Evolutionary conservation across 2,888 invertebrate genomes (phyloP), one percentile per base, ranked within the genome.

Genomic region (Darwinula stevensoni): DNA sequence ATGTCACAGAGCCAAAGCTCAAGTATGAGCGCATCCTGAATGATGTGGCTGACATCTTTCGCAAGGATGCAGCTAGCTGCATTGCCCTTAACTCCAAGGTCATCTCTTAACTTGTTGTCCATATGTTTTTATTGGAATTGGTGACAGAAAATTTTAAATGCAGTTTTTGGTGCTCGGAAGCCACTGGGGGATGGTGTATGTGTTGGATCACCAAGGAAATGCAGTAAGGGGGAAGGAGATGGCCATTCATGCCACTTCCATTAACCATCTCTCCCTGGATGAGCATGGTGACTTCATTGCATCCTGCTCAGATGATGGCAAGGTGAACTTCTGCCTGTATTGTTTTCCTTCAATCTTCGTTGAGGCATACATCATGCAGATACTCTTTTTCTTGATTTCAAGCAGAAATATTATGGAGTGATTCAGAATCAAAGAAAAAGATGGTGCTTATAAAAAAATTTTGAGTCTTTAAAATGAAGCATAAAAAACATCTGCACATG

Each of bases 211-310:
- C 51, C 71, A 76, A 46, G 91, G 88, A 1, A 80, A 88, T 50
- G 65, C 65, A 32, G 62, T 67, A 16, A 57, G 62, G 39, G 65
- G 63, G 32, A 68, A 67, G 43, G 69, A 67, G 42, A 54, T 74
- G 27, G 65, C 65, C 42, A 63, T 68, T 16, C 88, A 91, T 45
- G 64, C 74, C 2, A 73, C 84, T 2, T 73, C 84, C 6, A 82
- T 97, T 0, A 88, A 91, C 53, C 75, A 74, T 47, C 78, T 97
- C 40, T 80, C 82, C 29, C 76, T 97, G 37, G 94, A 97, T 49
- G 54, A 62, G 15, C 74, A 71, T 44, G 94, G 88, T n/a, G 86
- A 88, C 49, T 76, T 72, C 48, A 67, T 94, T 16, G 84, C 80
- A 1, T 75, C 76, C 31, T 84, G 84, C 48, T 78, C 80, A 0